Evolutionary conservation across 2,797 vertebrate genomes (phyloP), one percentile per base, ranked within the genome.

Genomic region (Nyctalus aviator): DNA sequence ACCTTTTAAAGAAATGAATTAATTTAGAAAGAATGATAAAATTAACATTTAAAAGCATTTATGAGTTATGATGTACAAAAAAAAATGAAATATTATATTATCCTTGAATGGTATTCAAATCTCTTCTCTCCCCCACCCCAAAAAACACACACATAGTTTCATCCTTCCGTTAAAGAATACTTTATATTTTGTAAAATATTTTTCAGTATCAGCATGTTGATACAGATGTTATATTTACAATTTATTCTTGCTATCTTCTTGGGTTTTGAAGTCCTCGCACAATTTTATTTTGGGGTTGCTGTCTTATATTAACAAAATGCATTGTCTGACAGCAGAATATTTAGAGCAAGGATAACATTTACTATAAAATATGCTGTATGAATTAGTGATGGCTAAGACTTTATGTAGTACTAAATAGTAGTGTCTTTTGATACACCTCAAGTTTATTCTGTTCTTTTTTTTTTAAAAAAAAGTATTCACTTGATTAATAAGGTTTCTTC

Each of bases 171-270:
- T 88, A 86, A 92, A 75, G 55, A 25, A 59, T 53, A 57, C 23
- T 91, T 84, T 88, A 37, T 76, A 27, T 82, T 89, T 94, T 64
- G 44, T 77, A 35, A 94, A 94, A 62, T 85, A 71, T 27, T 96
- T 83, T 94, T 76, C 37, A 76, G 35, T 55, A 62, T 81, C 50
- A 72, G n/a, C 46, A 14, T 57, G n/a, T 88, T 83, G 78, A 71
- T 73, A 32, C 15, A 84, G 32, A 44, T 89, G 44, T 32, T 71
- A 12, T 44, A 35, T 87, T 92, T 93, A 76, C 9, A 90, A 1
- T 71, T 93, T 68, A 48, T 7, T 79, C 44, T 95, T 93, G 57
- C 30, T 57, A 2, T 50, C 57, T 90, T 92, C 46, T 73, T 84
- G 37, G 32, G 37, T 75, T 37, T 82, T 76, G 25, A 66, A 93